These are phyloP conservation scores for Cyprinodon diabolis DNA, from an alignment of 2,797 vertebrate genomes.

Conservation along the genomic window DNA sequence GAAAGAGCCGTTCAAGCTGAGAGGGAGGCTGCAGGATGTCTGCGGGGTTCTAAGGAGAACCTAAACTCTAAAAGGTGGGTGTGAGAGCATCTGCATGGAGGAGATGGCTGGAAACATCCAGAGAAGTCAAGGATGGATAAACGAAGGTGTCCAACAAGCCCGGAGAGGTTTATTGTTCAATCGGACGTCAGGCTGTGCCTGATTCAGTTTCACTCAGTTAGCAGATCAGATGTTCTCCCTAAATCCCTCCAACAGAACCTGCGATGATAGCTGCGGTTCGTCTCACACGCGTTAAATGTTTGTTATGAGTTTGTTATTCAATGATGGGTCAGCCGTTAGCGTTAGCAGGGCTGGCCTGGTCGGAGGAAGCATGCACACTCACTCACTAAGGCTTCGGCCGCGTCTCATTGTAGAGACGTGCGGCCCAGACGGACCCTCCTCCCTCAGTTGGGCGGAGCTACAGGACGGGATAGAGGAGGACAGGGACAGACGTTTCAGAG, in stretches of 20 bases:
- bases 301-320: not conserved
- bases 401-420: conserved; percentile 71
- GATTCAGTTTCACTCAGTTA: no score
- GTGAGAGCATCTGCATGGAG: no score
- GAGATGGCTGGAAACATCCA: no score
- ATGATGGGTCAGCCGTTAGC: not conserved
- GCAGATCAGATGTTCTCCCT: not conserved
- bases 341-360: not conserved
- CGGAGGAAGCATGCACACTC: conserved; percentile 62
- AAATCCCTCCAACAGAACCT: not conserved
- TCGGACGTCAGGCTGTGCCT: no score
- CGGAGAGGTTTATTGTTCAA: no score
- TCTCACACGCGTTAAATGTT: not conserved
- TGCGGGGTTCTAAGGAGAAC: no score
- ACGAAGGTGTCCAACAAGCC: no score
- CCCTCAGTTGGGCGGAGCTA: conserved; percentile 56
- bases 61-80: no score
- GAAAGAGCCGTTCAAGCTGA: no score
- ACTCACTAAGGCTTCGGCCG: conserved; percentile 77
- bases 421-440: conserved; percentile 62
- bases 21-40: no score
- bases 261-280: not conserved
- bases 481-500: not conserved
- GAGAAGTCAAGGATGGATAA: no score
- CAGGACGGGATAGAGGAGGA: conserved; percentile 8